Evolutionary conservation across 2,113 vertebrate genomes (phyloP).

Genomic region (Todiramphus saurophagus): DNA sequence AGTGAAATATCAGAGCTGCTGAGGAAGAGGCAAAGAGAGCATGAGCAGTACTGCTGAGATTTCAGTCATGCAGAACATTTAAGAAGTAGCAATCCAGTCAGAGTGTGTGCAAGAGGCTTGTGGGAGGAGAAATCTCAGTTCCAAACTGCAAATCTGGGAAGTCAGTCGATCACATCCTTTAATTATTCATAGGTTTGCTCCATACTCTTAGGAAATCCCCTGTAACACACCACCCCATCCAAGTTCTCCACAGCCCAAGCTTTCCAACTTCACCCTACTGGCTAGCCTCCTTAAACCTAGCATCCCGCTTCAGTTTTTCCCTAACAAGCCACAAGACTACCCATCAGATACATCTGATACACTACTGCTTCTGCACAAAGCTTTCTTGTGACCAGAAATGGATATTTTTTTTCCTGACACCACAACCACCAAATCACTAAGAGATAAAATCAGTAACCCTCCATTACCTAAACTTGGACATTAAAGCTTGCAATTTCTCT

Average conservation of each 20-base stretch:
- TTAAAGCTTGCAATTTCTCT: neutral
- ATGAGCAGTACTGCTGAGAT: neutral
- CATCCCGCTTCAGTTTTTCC: neutral
- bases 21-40: neutral
- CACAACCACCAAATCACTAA: neutral
- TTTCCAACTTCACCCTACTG: neutral
- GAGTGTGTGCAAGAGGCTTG: neutral
- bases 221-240: neutral
- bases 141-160: neutral
- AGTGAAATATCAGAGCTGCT: neutral
- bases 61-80: neutral
- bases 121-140: neutral
- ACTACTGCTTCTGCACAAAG: neutral
- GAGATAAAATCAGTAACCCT: neutral
- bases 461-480: neutral
- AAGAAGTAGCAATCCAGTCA: neutral
- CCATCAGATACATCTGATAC: neutral
- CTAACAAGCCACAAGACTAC: neutral
- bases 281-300: neutral
- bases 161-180: neutral
- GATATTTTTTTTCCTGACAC: neutral
- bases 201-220: neutral
- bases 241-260: neutral
- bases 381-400: neutral
- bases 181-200: neutral